phyloP scores from a whole-genome alignment of 2,888 invertebrate species.

The Bursaphelenchus okinawaensis region DNA sequence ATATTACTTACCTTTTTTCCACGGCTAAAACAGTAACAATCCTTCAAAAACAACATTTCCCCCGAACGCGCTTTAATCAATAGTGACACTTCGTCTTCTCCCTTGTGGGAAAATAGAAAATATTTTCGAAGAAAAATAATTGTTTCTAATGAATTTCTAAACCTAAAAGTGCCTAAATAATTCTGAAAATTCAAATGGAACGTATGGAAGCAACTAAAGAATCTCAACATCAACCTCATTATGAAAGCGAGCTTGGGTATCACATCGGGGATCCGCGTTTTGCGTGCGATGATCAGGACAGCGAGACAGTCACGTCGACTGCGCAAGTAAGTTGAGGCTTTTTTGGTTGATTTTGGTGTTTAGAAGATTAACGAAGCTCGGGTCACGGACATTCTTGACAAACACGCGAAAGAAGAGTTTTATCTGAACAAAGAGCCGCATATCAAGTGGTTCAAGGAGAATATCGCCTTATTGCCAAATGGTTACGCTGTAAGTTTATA shows the following conservation, averaged over 20 bases:
- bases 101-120: too few species aligned
- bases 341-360: conserved; percentile 3
- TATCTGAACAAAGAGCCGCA: conserved; percentile 15
- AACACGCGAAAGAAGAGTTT: background rate
- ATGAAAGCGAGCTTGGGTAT: background rate
- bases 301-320: conserved; percentile 31
- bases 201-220: too few species aligned
- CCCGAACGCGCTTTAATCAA: too few species aligned
- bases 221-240: background rate
- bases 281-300: conserved; percentile 30
- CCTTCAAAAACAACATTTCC: too few species aligned
- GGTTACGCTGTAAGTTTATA: conserved; percentile 13
- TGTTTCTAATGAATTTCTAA: background rate
- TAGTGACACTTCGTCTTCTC: too few species aligned
- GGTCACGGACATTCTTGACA: conserved; percentile 1
- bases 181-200: too few species aligned
- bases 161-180: too few species aligned
- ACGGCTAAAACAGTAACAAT: too few species aligned
- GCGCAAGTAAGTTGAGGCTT: conserved; percentile 34
- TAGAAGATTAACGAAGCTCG: conserved; percentile 18
- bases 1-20: too few species aligned
- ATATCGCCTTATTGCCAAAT: conserved; percentile 7
- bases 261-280: conserved; percentile 14
- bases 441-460: conserved; percentile 16
- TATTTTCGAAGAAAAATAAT: too few species aligned